A percentile compares a stretch with the other conserved stretches of the same genome.
Conservation (phyloP, 2,888 invertebrate species). For the Cheilosia pagana region DNA sequence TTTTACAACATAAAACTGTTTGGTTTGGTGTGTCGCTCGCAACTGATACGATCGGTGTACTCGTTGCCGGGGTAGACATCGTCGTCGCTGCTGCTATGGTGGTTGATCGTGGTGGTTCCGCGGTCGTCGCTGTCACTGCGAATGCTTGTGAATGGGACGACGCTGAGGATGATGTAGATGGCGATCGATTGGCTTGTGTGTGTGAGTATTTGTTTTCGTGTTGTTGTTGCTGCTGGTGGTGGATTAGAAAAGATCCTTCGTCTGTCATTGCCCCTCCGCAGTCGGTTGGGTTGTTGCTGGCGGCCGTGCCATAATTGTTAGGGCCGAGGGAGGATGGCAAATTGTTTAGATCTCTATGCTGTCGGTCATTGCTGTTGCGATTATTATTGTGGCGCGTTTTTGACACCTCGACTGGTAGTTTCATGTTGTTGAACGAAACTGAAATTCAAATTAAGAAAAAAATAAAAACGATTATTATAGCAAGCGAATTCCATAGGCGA, state of each 20-base stretch:
- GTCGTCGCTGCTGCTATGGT: slow-evolving; percentile 72
- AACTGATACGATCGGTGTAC: slow-evolving; percentile 82
- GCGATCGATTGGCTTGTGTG: slow-evolving; percentile 75
- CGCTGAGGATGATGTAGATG: slow-evolving; percentile 78
- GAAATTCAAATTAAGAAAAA: slow-evolving; percentile 53
- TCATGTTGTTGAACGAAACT: slow-evolving; percentile 62
- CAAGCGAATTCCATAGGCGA: slow-evolving; percentile 43
- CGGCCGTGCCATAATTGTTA: neutral
- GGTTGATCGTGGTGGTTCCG: slow-evolving; percentile 62
- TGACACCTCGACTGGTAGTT: slow-evolving; percentile 63
- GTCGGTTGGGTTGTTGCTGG: slow-evolving; percentile 29
- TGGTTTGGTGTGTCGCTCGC: slow-evolving; percentile 82
- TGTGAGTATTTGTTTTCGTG: slow-evolving; percentile 68
- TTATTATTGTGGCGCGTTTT: slow-evolving; percentile 55
- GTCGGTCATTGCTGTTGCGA: slow-evolving; percentile 24
- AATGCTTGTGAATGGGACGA: slow-evolving; percentile 75
- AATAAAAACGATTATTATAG: slow-evolving; percentile 51
- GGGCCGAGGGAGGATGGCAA: neutral
- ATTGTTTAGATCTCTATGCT: slow-evolving; percentile 20
- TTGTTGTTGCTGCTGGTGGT: slow-evolving; percentile 46
- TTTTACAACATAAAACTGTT: slow-evolving; percentile 78
- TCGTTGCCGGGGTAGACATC: slow-evolving; percentile 79
- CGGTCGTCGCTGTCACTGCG: slow-evolving; percentile 38
- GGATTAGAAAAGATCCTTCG: slow-evolving; percentile 58
- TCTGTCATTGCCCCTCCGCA: slow-evolving; percentile 55